These are phyloP conservation scores for Odontamblyopus lacepedii DNA, from an alignment of 2,797 vertebrate species.

Conservation along the genomic window DNA sequence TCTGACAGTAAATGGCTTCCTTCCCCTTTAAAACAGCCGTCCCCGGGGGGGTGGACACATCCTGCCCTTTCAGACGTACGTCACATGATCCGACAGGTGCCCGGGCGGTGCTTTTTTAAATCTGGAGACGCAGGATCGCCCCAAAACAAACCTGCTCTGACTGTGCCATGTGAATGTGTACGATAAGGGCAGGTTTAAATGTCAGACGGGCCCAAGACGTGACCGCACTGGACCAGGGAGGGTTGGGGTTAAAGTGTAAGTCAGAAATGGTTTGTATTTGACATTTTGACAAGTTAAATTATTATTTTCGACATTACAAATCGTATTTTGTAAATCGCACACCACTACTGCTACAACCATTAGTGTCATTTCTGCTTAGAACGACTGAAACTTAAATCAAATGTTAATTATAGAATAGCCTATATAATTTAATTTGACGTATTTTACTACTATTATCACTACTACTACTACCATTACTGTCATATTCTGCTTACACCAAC, in stretches of 20 bases:
- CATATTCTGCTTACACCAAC: too few species aligned
- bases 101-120: not conserved
- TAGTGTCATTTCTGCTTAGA: too few species aligned
- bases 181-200: not conserved
- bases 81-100: constrained; percentile 5
- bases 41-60: not conserved
- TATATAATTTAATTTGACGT: too few species aligned
- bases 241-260: not conserved
- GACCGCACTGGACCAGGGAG: not conserved
- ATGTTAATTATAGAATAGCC: too few species aligned
- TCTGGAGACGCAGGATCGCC: not conserved
- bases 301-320: not conserved
- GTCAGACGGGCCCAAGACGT: not conserved
- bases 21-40: constrained; percentile 1
- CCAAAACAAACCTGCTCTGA: not conserved
- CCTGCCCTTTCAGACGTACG: not conserved
- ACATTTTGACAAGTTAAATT: not conserved
- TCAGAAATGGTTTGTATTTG: not conserved
- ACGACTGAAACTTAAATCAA: too few species aligned
- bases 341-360: too few species aligned
- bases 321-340: not conserved
- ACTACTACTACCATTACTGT: too few species aligned
- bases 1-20: not conserved
- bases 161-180: not conserved
- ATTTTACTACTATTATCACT: too few species aligned